These are phyloP conservation scores for Microchirus variegatus DNA, from an alignment of 2,797 vertebrate genomes.

Conservation along the genomic window DNA sequence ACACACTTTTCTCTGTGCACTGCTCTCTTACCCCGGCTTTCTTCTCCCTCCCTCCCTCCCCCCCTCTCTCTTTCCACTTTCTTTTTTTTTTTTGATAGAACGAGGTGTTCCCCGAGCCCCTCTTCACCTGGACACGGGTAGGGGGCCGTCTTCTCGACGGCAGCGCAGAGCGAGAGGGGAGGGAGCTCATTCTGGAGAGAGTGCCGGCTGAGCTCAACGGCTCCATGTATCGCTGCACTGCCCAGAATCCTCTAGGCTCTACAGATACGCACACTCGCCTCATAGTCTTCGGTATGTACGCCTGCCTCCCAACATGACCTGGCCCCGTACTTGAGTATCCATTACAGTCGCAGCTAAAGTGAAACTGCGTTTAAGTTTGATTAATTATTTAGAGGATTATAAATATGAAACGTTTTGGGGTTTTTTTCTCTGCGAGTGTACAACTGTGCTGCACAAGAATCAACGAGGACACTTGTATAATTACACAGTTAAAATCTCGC, in stretches of 20 bases:
- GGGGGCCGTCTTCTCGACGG: constrained; percentile 93
- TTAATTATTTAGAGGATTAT: constrained; percentile 47
- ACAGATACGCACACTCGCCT: constrained; percentile 97
- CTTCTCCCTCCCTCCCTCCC: background rate
- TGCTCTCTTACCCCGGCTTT: background rate
- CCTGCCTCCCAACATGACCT: background rate
- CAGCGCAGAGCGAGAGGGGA: constrained; percentile 88
- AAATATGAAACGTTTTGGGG: constrained; percentile 51
- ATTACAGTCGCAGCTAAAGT: constrained; percentile 18
- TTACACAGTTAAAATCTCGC: constrained; percentile 45
- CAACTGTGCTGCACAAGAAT: constrained; percentile 27
- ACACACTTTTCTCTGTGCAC: constrained; percentile 34
- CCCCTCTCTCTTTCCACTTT: background rate
- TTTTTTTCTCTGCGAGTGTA: constrained; percentile 6
- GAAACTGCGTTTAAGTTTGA: constrained; percentile 38
- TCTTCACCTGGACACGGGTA: constrained; percentile 96
- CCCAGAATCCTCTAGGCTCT: constrained; percentile 96
- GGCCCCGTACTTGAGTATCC: constrained; percentile 6
- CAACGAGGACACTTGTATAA: constrained; percentile 39
- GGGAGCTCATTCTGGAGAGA: constrained; percentile 92
- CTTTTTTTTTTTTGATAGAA: constrained; percentile 80
- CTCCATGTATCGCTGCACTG: constrained; percentile 98
- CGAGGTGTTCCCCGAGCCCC: constrained; percentile 95
- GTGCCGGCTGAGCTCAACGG: constrained; percentile 96
- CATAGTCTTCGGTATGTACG: constrained; percentile 92